Evolutionary conservation across 2,797 vertebrate genomes (phyloP).

Genomic region (Sitta carolinensis): DNA sequence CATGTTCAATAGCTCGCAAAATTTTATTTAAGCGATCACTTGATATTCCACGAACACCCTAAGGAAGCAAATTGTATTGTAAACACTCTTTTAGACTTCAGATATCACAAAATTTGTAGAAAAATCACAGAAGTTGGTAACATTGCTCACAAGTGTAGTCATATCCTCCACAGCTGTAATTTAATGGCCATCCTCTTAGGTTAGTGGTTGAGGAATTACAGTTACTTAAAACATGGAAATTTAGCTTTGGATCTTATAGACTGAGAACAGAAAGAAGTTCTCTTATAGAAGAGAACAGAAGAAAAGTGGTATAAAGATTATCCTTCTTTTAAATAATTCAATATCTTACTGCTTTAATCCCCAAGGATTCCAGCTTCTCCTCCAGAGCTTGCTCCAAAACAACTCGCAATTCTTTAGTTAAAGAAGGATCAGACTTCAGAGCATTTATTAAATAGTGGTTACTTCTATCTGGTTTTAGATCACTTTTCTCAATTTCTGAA

Average conservation of each 20-base stretch:
- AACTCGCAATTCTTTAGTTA: conserved; percentile 72
- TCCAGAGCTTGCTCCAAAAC: conserved; percentile 75
- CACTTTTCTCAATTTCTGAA: conserved; percentile 74
- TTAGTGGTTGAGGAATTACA: not conserved
- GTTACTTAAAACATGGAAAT: not conserved
- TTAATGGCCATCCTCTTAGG: not conserved
- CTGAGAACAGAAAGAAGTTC: not conserved
- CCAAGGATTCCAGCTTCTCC: conserved; percentile 76
- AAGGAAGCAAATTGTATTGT: not conserved
- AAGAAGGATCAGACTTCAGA: conserved; percentile 70
- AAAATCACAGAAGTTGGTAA: not conserved
- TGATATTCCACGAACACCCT: conserved; percentile 76
- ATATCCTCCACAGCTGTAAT: not conserved
- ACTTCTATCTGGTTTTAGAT: conserved; percentile 57
- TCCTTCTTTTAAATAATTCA: not conserved
- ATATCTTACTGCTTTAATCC: conserved; percentile 76
- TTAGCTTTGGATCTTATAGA: not conserved
- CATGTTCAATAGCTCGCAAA: conserved; percentile 52
- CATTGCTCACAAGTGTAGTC: not conserved
- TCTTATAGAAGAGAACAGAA: not conserved
- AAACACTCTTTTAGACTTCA: not conserved
- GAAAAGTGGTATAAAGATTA: not conserved
- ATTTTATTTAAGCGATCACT: conserved; percentile 68
- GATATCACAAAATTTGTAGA: not conserved
- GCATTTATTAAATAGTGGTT: conserved; percentile 65